Base-by-base conservation (phyloP, 1,140 invertebrate genomes). In the Lasioglossum baleicum region DNA sequence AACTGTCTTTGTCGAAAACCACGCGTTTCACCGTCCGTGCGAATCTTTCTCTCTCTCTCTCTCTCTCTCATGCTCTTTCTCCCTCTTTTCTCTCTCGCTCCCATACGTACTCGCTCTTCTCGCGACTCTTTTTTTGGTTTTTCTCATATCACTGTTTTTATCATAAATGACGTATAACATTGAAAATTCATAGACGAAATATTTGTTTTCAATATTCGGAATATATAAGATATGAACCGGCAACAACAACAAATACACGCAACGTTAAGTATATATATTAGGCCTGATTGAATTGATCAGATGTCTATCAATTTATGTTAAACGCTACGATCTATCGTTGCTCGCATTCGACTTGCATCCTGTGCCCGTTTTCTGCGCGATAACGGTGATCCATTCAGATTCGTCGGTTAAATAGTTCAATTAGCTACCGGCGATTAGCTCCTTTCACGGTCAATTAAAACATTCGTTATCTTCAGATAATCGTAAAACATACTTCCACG, bases 191-290 rank as follows among this genome's bases (percentile, higher is more conserved):
- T 89, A 89, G 88, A 91, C 82, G 88, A 90, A 90, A 90, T 90
- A 88, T 80, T 15, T 53, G 72, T 60, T 87, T 85, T 82, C 80
- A 89, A 90, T 88, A 87, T 87, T 82, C 71, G 81, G 76, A 53
- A 86, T 84, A 89, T 89, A 90, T 88, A 90, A 88, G 88, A 91
- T 91, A 90, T 92, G 88, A 92, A 90, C 90, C 81, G 87, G 83
- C 88, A 91, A 91, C 90, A 92, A 92, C 91, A 92, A 92, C 88
- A 92, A 88, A 89, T 92, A 92, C 89, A 92, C 85, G 86, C 90
- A 91, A 92, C 90, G 87, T 90, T 92, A 92, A 92, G 90, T 91
- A 92, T 91, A 92, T 91, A 92, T 91, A 92, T 92, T 92, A 92
- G 91, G 92, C 92, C 91, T 88, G 90, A 92, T 91, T 85, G 90